These are phyloP conservation scores for Zaprionus africanus DNA, from an alignment of 1,140 invertebrate genomes.

Conservation along the genomic window DNA sequence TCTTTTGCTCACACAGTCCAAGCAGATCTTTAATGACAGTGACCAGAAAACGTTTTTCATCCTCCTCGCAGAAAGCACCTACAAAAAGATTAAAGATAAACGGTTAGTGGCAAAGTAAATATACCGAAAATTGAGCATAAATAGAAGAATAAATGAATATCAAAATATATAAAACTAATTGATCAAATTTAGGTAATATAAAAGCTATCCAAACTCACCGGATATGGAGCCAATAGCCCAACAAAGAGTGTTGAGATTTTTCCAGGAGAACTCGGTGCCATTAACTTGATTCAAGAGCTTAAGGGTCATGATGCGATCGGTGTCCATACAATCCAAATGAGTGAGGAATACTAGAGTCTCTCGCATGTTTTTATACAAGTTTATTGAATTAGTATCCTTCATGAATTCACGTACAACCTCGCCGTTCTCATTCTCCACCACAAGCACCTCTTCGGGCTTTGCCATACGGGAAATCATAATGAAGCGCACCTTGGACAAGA, in stretches of 20 bases:
- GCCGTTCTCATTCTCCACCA: slow-evolving; percentile 99
- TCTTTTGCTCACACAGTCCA: slow-evolving; percentile 99
- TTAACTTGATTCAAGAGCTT: slow-evolving; percentile 99
- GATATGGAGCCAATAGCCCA: slow-evolving; percentile 99
- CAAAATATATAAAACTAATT: no score
- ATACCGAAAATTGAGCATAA: neutral
- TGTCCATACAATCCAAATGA: slow-evolving; percentile 99
- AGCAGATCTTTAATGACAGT: slow-evolving; percentile 99
- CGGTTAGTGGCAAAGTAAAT: neutral
- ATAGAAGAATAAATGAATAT: no score
- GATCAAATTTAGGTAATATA: neutral
- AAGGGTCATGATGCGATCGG: slow-evolving; percentile 99
- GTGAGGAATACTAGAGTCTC: slow-evolving; percentile 99
- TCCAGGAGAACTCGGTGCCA: slow-evolving; percentile 99
- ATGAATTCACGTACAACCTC: slow-evolving; percentile 99
- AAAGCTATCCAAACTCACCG: slow-evolving; percentile 85
- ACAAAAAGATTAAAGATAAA: neutral
- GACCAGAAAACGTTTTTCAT: slow-evolving; percentile 99
- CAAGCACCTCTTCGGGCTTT: slow-evolving; percentile 99
- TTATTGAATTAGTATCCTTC: slow-evolving; percentile 99
- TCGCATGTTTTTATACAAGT: slow-evolving; percentile 99
- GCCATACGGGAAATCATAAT: slow-evolving; percentile 99
- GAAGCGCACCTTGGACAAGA: slow-evolving; percentile 96
- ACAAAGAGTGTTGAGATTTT: slow-evolving; percentile 99
- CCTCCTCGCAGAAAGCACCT: slow-evolving; percentile 92